phyloP scores from a whole-genome alignment of 2,113 vertebrate species.

The Columba janthina region DNA sequence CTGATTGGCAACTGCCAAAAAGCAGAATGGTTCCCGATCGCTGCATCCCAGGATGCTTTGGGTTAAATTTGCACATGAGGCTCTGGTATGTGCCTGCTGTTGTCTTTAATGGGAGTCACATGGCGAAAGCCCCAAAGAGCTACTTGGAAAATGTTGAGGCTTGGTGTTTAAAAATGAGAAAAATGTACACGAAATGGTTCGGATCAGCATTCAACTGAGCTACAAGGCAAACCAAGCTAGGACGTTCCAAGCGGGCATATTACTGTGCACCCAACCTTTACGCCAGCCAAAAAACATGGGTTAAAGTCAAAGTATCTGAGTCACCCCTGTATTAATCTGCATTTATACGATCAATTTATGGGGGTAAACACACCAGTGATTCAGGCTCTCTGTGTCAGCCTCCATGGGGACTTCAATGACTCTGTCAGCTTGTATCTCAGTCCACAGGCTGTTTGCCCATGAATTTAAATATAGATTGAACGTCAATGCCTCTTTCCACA shows the following conservation, averaged over 20 bases:
- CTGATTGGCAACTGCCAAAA: not conserved
- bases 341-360: not conserved
- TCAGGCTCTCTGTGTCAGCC: not conserved
- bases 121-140: not conserved
- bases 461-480: constrained; percentile 24
- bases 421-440: not conserved
- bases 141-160: not conserved
- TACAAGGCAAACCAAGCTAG: not conserved
- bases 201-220: not conserved
- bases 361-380: not conserved
- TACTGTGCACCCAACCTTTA: not conserved
- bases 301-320: not conserved
- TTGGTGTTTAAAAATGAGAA: not conserved
- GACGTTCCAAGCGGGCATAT: not conserved
- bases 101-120: not conserved
- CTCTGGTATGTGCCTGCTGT: not conserved
- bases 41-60: not conserved
- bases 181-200: not conserved
- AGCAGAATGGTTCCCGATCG: not conserved
- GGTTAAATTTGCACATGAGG: not conserved
- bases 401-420: not conserved
- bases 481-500: not conserved
- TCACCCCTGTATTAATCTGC: not conserved
- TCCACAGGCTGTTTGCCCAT: not conserved
- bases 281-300: not conserved